These are phyloP conservation scores for Prolemur simus DNA, from an alignment of 2,113 vertebrate species.

Conservation along the genomic window DNA sequence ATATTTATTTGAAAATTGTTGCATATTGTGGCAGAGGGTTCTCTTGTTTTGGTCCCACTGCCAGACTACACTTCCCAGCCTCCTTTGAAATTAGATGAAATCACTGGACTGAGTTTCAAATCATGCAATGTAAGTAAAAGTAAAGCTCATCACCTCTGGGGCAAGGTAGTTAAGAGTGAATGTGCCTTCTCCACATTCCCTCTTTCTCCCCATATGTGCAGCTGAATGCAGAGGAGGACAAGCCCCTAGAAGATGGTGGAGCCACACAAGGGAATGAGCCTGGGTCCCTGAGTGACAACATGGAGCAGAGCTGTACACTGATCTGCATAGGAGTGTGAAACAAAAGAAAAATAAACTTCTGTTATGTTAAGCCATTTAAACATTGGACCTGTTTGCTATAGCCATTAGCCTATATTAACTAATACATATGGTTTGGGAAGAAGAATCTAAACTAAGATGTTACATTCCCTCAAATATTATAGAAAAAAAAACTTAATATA, in stretches of 20 bases:
- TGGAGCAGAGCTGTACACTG: not conserved
- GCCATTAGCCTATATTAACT: not conserved
- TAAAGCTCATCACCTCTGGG: not conserved
- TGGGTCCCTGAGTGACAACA: not conserved
- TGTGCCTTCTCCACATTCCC: not conserved
- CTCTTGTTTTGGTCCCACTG: not conserved
- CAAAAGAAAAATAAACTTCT: not conserved
- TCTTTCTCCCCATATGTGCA: not conserved
- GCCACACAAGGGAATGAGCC: not conserved
- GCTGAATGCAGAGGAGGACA: not conserved
- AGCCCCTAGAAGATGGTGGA: not conserved
- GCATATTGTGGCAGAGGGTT: not conserved
- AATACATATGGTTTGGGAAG: not conserved
- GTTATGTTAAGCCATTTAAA: not conserved
- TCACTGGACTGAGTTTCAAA: not conserved
- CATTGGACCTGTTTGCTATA: not conserved
- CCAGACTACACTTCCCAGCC: not conserved
- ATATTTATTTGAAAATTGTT: constrained; percentile 27
- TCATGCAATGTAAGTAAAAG: not conserved
- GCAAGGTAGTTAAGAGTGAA: not conserved
- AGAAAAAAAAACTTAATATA: not conserved
- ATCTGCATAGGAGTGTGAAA: not conserved
- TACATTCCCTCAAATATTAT: not conserved
- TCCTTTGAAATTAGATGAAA: not conserved
- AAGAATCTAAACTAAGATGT: not conserved